Conservation (phyloP, 2,888 invertebrate genomes). For the Corythucha ciliata region DNA sequence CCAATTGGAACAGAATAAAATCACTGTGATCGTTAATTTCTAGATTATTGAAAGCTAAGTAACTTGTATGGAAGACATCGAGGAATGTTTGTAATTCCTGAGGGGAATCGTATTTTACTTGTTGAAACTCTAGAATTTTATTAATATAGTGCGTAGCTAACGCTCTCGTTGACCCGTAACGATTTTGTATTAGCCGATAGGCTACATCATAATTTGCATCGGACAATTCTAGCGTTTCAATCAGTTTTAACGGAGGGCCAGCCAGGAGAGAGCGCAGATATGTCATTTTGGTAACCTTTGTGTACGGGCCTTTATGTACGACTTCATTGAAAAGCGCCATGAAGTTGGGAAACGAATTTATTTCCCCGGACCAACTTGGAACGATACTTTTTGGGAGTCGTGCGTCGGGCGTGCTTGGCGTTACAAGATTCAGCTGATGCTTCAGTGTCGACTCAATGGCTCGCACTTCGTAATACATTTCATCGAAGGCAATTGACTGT, state of each 20-base stretch:
- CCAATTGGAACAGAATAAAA: not conserved
- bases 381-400: not conserved
- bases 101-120: not conserved
- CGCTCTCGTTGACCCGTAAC: not conserved
- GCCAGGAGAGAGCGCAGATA: not conserved
- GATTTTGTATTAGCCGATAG: not conserved
- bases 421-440: not conserved
- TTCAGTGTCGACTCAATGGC: not conserved
- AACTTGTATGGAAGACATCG: not conserved
- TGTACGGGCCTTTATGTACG: conserved; percentile 1
- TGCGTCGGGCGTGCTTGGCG: not conserved
- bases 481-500: not conserved
- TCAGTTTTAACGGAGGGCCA: not conserved
- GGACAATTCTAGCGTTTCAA: not conserved
- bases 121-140: not conserved
- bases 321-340: not conserved
- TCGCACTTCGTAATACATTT: not conserved
- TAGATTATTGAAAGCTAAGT: not conserved
- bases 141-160: not conserved
- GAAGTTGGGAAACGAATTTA: not conserved
- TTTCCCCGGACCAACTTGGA: not conserved
- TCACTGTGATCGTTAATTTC: not conserved
- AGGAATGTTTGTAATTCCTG: not conserved
- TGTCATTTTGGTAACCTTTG: not conserved
- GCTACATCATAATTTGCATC: not conserved